Base-by-base conservation (phyloP, 1,140 invertebrate genomes). In the Vollenhovia emeryi region DNA sequence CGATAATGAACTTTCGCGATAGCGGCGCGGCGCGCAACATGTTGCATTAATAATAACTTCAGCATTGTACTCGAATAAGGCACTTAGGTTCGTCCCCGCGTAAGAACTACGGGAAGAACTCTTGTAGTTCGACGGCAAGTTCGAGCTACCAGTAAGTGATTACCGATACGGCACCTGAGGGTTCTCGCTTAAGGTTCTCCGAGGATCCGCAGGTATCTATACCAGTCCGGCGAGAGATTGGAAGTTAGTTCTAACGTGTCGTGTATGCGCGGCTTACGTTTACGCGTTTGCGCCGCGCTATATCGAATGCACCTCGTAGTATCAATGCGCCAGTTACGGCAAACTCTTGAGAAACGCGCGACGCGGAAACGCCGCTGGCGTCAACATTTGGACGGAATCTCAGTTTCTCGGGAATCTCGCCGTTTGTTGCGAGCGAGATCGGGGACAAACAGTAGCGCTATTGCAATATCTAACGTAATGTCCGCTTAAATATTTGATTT, bases 401-500 rank as follows among this genome's bases (percentile, higher is more conserved):
- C 76, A 79, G 76, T 76, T 62, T 43, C 52, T 57, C 52, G 15
- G 69, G 24, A 64, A 43, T 62, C 40, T 79, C 76, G 21, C 45
- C 30, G 60, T 79, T 79, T 68, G 60, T 79, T 68, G 43, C 76
- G 13, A 36, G 9, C 75, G 5, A 68, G 36, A 33, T 15, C 36
- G 45, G 21, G 9, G 30, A 79, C 76, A 79, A 79, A 79, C 45
- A 69, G 76, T 21, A 24, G 45, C 21, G 76, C 62, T 79, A 69
- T 79, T 79, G 62, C 76, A 79, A 79, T 79, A 79, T 79, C 76
- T 79, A 79, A 69, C 62, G 76, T 79, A 79, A 79, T 79, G 76
- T 79, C 62, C 62, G 76, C 76, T 69, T 79, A 68, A 79, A 79
- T 69, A 79, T 79, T 79, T 79, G 76, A 79, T 79, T 79, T 79